Base-by-base conservation (phyloP, 2,888 invertebrate species). In the Lamellibrachia satsuma region DNA sequence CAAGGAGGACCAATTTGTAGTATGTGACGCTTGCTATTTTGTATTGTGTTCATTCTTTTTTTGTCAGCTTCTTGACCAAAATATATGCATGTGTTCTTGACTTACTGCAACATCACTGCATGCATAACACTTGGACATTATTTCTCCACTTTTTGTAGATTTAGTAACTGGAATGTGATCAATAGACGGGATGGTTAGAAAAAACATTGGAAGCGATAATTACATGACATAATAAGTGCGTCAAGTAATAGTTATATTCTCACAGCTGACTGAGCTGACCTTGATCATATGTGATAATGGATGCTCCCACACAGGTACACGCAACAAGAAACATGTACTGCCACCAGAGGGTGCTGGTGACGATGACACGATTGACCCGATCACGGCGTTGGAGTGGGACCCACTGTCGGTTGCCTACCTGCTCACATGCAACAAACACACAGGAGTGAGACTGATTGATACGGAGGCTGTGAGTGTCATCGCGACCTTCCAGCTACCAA, bases 381-480 rank as follows among this genome's bases (percentile, higher is more conserved):
- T 97, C 4, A 95, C 95, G 3, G 95, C 95, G 4, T 94, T 97
- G 57, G 96, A 96, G 93, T 97, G 97, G 97, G 97, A 97, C 93
- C 96, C 96, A 4, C 95, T 96, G 90, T 97, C 97, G 6, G 94
- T 94, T 9, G 96, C 96, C 93, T 97, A 97, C 93, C 95, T 97
- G 6, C 95, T 97, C 60, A 94, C 96, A 92, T 95, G 95, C 52
- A 96, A 96, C 94, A 93, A 94, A 0, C 93, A 94, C 90, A 94
- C 94, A 15, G 95, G 96, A 1, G 94, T 97, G 7, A 95, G 96
- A 51, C 95, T 97, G 57, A 94, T 97, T 3, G 96, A 96, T 93
- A 94, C 96, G 6, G 94, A 94, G 11, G 94, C 95, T 7, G 93
- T 95, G 92, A 93, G 94, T 22, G 94, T 96, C 52, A 95, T 96